Evolutionary conservation across 2,797 vertebrate genomes (phyloP).

Genomic region (Macrochelys suwanniensis): DNA sequence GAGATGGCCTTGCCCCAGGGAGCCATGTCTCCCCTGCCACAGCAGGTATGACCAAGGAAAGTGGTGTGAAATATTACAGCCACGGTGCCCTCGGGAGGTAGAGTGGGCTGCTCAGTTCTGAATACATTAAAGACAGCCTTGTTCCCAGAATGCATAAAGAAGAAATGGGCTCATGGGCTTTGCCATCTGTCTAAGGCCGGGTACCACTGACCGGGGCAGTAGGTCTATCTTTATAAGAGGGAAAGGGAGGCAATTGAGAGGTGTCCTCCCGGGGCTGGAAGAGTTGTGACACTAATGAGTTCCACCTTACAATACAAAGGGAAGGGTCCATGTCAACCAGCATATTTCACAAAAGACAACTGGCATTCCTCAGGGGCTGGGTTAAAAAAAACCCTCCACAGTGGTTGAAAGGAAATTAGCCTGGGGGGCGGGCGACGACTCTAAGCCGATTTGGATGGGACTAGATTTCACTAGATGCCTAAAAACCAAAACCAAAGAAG

Average conservation of each 20-base stretch:
- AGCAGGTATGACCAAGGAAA: not conserved
- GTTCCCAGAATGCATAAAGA: too few relatives aligned
- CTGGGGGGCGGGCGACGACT: accelerated
- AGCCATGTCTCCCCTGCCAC: not conserved
- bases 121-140: not conserved
- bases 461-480: not conserved
- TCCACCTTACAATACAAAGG: not conserved
- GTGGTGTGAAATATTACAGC: not conserved
- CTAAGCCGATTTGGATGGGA: not conserved
- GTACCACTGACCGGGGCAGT: too few relatives aligned
- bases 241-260: not conserved
- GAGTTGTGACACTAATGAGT: not conserved
- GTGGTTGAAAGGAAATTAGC: not conserved
- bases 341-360: not conserved
- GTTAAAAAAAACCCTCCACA: not conserved
- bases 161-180: not conserved
- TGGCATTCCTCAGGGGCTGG: not conserved
- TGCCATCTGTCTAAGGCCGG: not conserved
- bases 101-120: not conserved
- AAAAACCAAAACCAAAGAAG: not conserved
- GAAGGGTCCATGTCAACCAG: not conserved
- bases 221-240: not conserved
- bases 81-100: not conserved
- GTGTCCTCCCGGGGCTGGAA: not conserved
- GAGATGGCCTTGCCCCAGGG: too few relatives aligned